These are phyloP conservation scores for Amphipyra tragopoginis DNA, from an alignment of 2,888 invertebrate species.

Conservation along the genomic window DNA sequence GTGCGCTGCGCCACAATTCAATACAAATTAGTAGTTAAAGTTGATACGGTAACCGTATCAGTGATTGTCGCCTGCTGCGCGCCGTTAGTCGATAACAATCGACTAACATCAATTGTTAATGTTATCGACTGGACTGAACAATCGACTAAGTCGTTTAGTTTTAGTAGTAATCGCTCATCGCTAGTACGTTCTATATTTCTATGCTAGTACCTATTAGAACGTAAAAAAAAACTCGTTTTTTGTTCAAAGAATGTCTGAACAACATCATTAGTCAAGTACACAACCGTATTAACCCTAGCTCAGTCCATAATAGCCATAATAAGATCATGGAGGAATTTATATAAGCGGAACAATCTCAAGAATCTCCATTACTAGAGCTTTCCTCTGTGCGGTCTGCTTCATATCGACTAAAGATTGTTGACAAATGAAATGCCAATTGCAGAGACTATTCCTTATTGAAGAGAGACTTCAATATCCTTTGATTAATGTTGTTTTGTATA, in stretches of 20 bases:
- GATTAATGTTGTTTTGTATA: constrained; percentile 25
- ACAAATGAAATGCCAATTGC: constrained; percentile 55
- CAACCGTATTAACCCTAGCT: constrained; percentile 64
- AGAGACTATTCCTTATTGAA: constrained; percentile 32
- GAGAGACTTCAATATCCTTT: constrained; percentile 40
- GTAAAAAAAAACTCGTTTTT: constrained; percentile 17
- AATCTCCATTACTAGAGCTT: constrained; percentile 56
- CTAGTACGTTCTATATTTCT: too few species aligned
- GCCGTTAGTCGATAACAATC: too few species aligned
- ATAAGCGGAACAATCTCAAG: constrained; percentile 55
- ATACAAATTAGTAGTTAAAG: too few species aligned
- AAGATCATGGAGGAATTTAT: constrained; percentile 64
- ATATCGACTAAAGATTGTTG: constrained; percentile 50
- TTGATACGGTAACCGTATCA: too few species aligned
- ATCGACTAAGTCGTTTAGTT: too few species aligned
- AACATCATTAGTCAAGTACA: constrained; percentile 60
- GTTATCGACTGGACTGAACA: too few species aligned
- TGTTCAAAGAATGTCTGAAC: constrained; percentile 58
- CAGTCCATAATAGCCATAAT: constrained; percentile 59
- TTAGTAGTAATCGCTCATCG: too few species aligned
- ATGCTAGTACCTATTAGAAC: too few species aligned
- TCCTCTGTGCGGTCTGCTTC: constrained; percentile 21
- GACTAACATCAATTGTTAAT: too few species aligned
- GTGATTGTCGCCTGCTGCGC: too few species aligned
- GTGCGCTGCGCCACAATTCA: too few species aligned